phyloP scores from a whole-genome alignment of 2,797 vertebrate genomes.

The Sebastes matsubarae region DNA sequence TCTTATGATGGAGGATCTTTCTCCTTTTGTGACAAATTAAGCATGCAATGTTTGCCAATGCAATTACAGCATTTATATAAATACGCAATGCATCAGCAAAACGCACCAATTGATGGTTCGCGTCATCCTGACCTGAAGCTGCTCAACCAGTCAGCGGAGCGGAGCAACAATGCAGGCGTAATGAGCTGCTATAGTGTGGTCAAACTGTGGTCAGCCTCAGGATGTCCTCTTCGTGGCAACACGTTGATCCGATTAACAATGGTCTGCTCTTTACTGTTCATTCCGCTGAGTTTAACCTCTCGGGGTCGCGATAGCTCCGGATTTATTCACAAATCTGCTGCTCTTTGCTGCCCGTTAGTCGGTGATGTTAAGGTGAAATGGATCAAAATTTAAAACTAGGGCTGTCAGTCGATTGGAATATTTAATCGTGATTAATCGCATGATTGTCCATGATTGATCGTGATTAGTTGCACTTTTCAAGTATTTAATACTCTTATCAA shows the following conservation, averaged over 20 bases:
- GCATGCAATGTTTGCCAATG: conserved; percentile 60
- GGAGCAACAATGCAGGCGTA: conserved; percentile 54
- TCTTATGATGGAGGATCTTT: conserved; percentile 29
- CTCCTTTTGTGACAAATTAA: conserved; percentile 59
- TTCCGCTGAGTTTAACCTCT: conserved; percentile 15
- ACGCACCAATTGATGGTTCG: conserved; percentile 51
- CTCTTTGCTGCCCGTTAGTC: not conserved
- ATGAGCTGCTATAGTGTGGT: conserved; percentile 62
- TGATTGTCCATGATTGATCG: no score
- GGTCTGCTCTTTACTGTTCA: conserved; percentile 6
- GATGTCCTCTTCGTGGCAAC: conserved; percentile 57
- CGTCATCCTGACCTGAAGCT: conserved; percentile 58
- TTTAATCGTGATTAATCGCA: not conserved
- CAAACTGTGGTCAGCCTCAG: conserved; percentile 58
- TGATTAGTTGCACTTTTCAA: not conserved
- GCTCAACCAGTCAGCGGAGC: conserved; percentile 44
- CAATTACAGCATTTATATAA: conserved; percentile 51
- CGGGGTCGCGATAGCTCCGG: not conserved
- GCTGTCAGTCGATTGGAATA: no score
- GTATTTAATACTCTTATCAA: no score
- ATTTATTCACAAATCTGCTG: conserved; percentile 14
- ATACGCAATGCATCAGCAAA: conserved; percentile 52
- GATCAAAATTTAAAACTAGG: conserved; percentile 5
- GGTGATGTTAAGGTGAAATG: not conserved
- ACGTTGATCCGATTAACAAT: conserved; percentile 62